Percentiles rank a stretch among this genome's conserved stretches.
These are phyloP conservation scores for Euborellia annulipes DNA, from an alignment of 1,140 invertebrate genomes.

Conservation along the genomic window DNA sequence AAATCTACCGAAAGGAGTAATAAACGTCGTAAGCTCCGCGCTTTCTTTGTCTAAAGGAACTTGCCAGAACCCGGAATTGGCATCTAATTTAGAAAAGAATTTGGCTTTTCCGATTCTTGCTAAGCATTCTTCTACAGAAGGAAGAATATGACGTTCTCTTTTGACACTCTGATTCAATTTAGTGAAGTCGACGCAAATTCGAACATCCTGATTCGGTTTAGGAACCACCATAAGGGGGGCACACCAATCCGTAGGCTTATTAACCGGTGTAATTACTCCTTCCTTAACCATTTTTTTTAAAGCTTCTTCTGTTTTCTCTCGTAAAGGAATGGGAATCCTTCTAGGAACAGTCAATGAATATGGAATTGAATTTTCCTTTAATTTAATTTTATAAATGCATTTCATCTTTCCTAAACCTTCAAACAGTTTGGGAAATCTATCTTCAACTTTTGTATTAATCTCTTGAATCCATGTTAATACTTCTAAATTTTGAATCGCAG, in stretches of 20 bases:
- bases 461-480: too few species aligned
- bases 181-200: conserved; percentile 27
- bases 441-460: too few species aligned
- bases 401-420: too few species aligned
- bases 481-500: too few species aligned
- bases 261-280: conserved; percentile 20
- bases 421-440: too few species aligned
- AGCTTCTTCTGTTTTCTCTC: conserved; percentile 15
- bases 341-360: conserved; percentile 14
- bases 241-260: conserved; percentile 24
- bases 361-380: too few species aligned
- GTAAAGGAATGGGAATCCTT: conserved; percentile 19
- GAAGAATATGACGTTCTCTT: conserved; percentile 12
- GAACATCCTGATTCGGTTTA: conserved; percentile 23
- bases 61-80: conserved; percentile 14
- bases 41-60: conserved; percentile 11
- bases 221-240: conserved; percentile 25
- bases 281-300: conserved; percentile 15
- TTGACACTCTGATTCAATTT: conserved; percentile 19
- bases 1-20: conserved; percentile 16
- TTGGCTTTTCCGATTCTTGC: conserved; percentile 5
- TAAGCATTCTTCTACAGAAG: conserved; percentile 1
- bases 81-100: conserved; percentile 13
- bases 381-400: too few species aligned
- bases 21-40: conserved; percentile 14